phyloP scores from a whole-genome alignment of 2,888 invertebrate genomes.

The Callinectes sapidus region DNA sequence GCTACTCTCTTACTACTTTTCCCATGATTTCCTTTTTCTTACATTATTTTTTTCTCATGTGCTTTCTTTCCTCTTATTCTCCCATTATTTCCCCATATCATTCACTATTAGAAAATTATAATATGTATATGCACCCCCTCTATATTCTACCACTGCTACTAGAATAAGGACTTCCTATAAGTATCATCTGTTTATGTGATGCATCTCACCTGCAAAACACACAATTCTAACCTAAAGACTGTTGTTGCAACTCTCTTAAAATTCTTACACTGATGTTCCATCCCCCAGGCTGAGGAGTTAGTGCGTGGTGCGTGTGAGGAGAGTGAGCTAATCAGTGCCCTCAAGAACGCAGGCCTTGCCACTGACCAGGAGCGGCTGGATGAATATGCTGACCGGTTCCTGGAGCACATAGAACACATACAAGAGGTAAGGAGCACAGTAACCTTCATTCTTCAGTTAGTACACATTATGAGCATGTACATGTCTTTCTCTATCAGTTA shows the following conservation, averaged over 20 bases:
- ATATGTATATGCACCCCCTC: no score
- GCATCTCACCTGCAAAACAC: no score
- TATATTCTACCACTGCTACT: no score
- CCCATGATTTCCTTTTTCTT: neutral
- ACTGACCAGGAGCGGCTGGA: constrained; percentile 93
- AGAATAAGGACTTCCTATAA: no score
- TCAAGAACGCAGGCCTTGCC: constrained; percentile 84
- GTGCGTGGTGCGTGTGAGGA: constrained; percentile 77
- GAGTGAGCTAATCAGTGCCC: constrained; percentile 78
- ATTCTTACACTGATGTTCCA: neutral
- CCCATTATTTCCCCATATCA: no score
- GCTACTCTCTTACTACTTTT: no score
- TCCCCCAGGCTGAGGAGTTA: constrained; percentile 70
- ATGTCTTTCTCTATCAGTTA: no score
- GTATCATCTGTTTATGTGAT: no score
- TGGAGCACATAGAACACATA: constrained; percentile 98
- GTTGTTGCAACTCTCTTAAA: neutral
- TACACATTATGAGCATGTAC: neutral
- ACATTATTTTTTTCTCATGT: neutral
- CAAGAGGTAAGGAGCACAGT: constrained; percentile 85
- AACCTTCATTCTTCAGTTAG: neutral
- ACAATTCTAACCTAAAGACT: no score
- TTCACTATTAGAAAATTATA: no score
- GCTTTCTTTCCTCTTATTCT: no score
- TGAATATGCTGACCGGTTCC: constrained; percentile 94